A percentile compares a stretch with the other conserved stretches of the same genome.
phyloP scores from a whole-genome alignment of 2,113 vertebrate species.

The Lynx canadensis region DNA sequence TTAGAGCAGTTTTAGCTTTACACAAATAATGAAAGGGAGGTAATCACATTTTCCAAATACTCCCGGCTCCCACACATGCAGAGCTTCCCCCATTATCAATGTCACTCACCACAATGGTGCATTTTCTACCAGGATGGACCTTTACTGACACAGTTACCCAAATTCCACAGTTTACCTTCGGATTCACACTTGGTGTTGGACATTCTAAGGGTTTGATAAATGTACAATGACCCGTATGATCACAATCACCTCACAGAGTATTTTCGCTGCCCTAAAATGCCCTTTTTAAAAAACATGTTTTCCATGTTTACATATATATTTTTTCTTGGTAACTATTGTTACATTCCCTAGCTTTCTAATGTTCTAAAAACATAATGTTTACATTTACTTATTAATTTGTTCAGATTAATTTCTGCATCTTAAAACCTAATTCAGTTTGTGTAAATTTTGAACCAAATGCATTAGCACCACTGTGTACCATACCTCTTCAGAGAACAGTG shows the following conservation, averaged over 20 bases:
- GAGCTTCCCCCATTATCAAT: background rate
- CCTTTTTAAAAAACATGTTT: background rate
- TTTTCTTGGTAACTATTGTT: background rate
- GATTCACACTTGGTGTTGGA: background rate
- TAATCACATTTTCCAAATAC: background rate
- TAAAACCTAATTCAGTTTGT: background rate
- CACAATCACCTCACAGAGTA: background rate
- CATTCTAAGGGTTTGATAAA: background rate
- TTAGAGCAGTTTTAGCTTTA: background rate
- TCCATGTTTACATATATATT: background rate
- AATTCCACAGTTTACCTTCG: background rate
- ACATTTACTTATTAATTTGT: slow-evolving; percentile 43
- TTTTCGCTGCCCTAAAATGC: background rate
- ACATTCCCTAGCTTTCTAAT: background rate
- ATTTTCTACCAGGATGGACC: background rate
- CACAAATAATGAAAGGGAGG: background rate
- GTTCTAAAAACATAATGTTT: background rate
- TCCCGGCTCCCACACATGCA: background rate
- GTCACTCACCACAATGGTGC: background rate
- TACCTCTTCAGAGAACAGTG: background rate
- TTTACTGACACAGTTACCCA: background rate
- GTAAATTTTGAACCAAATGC: background rate
- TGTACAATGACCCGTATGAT: background rate
- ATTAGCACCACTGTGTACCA: background rate
- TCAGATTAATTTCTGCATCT: slow-evolving; percentile 9